Conservation (phyloP, 2,113 vertebrate genomes). For the Anoura caudifer region DNA sequence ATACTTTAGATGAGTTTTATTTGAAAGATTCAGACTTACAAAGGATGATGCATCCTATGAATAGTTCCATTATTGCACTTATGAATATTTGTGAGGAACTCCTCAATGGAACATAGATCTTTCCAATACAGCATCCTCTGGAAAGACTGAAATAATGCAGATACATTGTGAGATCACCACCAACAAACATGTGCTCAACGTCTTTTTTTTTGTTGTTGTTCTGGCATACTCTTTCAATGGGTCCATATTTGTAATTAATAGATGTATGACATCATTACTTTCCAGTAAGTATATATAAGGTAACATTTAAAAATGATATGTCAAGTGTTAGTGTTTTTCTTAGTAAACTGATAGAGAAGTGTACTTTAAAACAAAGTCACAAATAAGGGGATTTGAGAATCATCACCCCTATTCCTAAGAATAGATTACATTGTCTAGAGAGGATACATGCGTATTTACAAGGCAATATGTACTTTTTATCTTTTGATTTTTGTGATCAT, state of each 20-base stretch:
- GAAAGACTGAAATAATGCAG: background rate
- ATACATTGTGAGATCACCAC: background rate
- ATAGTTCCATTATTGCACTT: background rate
- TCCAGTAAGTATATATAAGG: background rate
- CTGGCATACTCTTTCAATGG: background rate
- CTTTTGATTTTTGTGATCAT: background rate
- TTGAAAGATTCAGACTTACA: slow-evolving; percentile 38
- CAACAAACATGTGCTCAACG: background rate
- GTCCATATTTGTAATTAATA: slow-evolving; percentile 8
- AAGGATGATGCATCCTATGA: background rate
- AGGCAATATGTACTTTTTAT: background rate
- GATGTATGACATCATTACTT: background rate
- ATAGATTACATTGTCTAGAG: background rate
- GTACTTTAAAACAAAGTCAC: background rate
- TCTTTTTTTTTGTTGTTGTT: background rate
- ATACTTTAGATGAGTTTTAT: slow-evolving; percentile 48
- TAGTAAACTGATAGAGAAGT: background rate
- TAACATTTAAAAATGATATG: background rate
- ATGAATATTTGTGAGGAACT: slow-evolving; percentile 10
- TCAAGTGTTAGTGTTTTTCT: background rate
- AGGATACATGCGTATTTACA: background rate
- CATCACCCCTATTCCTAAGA: background rate
- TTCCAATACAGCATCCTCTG: background rate
- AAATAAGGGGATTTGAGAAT: background rate
- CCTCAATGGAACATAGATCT: background rate